Conservation (phyloP, 2,797 vertebrate genomes). For the Falco cherrug region DNA sequence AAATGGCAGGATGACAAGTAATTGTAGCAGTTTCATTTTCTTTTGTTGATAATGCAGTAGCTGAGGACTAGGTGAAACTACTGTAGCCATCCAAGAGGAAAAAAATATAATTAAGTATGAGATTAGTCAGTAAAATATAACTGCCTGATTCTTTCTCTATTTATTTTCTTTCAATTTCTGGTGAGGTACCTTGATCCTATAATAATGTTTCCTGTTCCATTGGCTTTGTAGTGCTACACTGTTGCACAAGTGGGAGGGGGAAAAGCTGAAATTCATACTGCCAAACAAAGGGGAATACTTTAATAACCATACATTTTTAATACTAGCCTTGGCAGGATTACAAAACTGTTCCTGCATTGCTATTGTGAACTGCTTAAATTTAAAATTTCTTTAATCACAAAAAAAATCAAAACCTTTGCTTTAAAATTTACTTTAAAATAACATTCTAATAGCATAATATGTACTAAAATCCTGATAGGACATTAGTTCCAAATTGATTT, state of each 20-base stretch:
- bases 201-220: not conserved
- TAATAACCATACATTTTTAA: not conserved
- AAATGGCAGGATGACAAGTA: constrained; percentile 12
- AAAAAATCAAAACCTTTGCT: not conserved
- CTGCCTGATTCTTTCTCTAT: too few relatives aligned
- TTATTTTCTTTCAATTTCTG: not conserved
- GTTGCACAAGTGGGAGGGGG: not conserved
- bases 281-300: not conserved
- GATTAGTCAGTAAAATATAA: not conserved
- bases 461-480: not conserved
- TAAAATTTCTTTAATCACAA: not conserved
- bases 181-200: not conserved
- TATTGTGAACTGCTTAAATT: not conserved
- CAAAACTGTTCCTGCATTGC: not conserved
- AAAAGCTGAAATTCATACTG: not conserved
- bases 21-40: constrained; percentile 7
- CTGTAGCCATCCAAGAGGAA: not conserved
- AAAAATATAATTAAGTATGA: not conserved
- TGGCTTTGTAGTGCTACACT: not conserved
- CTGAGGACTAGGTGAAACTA: not conserved
- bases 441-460: not conserved
- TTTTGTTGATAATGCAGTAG: not conserved
- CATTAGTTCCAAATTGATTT: not conserved
- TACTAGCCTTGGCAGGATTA: not conserved
- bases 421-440: not conserved